Evolutionary conservation across 2,888 invertebrate genomes (phyloP).

Genomic region (Petrolisthes cinctipes): DNA sequence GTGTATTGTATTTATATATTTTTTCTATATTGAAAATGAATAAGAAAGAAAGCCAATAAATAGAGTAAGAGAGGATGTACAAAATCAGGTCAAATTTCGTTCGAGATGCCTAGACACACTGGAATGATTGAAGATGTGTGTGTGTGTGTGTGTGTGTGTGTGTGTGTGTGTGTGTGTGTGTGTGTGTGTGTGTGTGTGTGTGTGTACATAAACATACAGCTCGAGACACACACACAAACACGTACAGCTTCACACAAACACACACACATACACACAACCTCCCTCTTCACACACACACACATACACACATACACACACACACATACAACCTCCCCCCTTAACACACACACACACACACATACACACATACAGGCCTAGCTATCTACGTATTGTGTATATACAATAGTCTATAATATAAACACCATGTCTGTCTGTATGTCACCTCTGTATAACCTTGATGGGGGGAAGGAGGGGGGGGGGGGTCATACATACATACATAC

Average conservation of each 20-base stretch:
- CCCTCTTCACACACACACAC: background rate
- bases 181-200: conserved; percentile 1
- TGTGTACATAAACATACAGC: background rate
- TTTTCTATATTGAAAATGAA: no score
- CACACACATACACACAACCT: background rate
- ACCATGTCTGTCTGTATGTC: background rate
- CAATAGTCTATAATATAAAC: background rate
- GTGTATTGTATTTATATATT: background rate
- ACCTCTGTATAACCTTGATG: background rate
- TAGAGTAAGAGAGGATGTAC: background rate
- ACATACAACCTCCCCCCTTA: background rate
- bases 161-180: background rate
- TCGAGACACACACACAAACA: background rate
- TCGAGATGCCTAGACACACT: background rate
- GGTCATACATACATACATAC: background rate
- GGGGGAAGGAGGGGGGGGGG: background rate
- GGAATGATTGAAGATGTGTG: background rate
- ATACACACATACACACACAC: background rate
- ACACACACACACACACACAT: background rate
- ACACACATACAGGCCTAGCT: background rate
- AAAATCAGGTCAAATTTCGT: background rate
- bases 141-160: conserved; percentile 1
- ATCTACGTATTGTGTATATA: background rate
- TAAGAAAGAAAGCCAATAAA: no score
- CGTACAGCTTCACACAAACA: background rate